These are phyloP conservation scores for Choreutis nemorana DNA, from an alignment of 2,888 invertebrate genomes.

Conservation along the genomic window DNA sequence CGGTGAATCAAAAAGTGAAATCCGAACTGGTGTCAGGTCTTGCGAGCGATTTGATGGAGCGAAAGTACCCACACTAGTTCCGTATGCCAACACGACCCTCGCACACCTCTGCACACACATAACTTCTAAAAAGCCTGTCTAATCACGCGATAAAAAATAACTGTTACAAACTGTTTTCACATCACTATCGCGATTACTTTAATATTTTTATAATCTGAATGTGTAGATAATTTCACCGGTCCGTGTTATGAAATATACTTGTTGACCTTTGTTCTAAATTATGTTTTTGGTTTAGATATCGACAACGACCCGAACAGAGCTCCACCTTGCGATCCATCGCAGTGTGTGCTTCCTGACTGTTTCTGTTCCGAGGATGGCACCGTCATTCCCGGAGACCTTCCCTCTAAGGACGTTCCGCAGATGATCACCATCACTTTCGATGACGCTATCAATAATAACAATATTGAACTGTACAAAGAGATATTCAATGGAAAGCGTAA, in stretches of 20 bases:
- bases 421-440: conserved; percentile 96
- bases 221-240: too few species aligned
- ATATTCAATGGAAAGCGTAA: conserved; percentile 89
- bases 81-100: conserved; percentile 20
- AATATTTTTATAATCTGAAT: too few species aligned
- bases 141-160: too few species aligned
- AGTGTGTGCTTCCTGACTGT: conserved; percentile 90
- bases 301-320: conserved; percentile 94
- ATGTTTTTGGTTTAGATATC: conserved; percentile 71
- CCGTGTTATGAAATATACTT: too few species aligned
- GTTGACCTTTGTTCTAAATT: conserved; percentile 3
- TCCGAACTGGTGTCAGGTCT: conserved; percentile 35
- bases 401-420: conserved; percentile 86
- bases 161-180: too few species aligned
- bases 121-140: too few species aligned
- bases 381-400: conserved; percentile 83
- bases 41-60: conserved; percentile 40
- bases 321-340: conserved; percentile 85
- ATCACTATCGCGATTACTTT: too few species aligned
- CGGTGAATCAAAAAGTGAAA: conserved; percentile 51
- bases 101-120: conserved; percentile 18
- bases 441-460: conserved; percentile 94
- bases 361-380: conserved; percentile 95
- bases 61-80: conserved; percentile 60
- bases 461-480: conserved; percentile 92